Percentiles rank a stretch among this genome's conserved stretches.
These are phyloP conservation scores for Ifrita kowaldi DNA, from an alignment of 2,113 vertebrate species.

Conservation along the genomic window DNA sequence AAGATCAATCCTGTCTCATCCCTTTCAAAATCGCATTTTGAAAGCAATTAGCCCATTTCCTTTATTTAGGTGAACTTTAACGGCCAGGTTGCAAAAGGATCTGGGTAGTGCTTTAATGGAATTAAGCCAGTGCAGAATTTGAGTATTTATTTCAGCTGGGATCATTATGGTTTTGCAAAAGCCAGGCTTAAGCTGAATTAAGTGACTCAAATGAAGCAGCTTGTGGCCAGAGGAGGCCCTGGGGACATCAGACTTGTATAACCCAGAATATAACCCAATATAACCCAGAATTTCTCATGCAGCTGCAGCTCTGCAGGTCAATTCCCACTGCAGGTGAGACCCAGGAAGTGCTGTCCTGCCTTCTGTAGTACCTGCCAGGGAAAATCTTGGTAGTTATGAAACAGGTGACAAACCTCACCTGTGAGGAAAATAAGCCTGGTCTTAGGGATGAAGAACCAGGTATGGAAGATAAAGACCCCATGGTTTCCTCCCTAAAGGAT, in stretches of 20 bases:
- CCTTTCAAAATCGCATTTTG: accelerated
- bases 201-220: conserved; percentile 32
- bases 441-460: not conserved
- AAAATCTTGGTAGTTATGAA: not conserved
- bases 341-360: not conserved
- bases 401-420: not conserved
- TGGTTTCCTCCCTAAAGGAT: not conserved
- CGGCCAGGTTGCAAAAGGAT: not conserved
- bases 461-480: not conserved
- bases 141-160: not conserved
- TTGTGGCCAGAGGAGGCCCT: not conserved
- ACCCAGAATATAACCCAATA: not conserved
- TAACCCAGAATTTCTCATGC: not conserved
- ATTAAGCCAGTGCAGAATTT: not conserved
- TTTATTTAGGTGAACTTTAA: not conserved
- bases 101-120: not conserved
- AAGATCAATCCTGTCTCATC: accelerated
- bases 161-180: conserved; percentile 11
- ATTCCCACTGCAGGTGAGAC: not conserved
- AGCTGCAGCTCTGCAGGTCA: not conserved
- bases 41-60: not conserved
- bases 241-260: not conserved
- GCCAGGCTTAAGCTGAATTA: conserved; percentile 31
- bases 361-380: not conserved
- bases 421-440: not conserved